Evolutionary conservation across 2,797 vertebrate species (phyloP).

Genomic region (Aratinga solstitialis): DNA sequence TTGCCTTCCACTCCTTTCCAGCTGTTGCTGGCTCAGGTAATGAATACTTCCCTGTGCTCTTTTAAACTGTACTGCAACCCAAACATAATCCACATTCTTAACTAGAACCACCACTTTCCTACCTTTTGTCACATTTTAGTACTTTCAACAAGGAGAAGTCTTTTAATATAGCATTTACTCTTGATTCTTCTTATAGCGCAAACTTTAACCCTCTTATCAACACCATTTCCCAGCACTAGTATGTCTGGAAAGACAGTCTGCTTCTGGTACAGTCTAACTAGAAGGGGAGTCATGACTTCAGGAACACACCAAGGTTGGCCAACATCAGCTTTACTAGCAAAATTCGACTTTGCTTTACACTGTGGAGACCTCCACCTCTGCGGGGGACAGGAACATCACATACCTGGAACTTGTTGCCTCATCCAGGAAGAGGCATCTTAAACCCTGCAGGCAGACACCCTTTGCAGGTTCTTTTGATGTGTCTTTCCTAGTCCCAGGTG

Average conservation of each 20-base stretch:
- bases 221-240: not conserved
- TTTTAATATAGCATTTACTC: not conserved
- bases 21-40: not conserved
- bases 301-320: not conserved
- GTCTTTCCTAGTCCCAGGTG: not conserved
- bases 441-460: rapidly evolving
- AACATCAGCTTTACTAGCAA: not conserved
- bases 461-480: not conserved
- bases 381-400: rapidly evolving
- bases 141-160: not conserved
- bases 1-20: not conserved
- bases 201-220: not conserved
- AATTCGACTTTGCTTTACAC: rapidly evolving
- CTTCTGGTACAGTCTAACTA: not conserved
- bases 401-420: not conserved
- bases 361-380: not conserved
- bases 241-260: not conserved
- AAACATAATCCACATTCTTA: not conserved
- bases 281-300: not conserved
- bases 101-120: not conserved
- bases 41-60: not conserved
- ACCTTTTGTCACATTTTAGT: not conserved
- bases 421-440: not conserved
- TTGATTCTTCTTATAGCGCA: not conserved
- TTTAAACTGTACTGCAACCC: not conserved